Percentiles rank a stretch among this genome's conserved stretches.
phyloP scores from a whole-genome alignment of 2,797 vertebrate species.

The Mallotus villosus region DNA sequence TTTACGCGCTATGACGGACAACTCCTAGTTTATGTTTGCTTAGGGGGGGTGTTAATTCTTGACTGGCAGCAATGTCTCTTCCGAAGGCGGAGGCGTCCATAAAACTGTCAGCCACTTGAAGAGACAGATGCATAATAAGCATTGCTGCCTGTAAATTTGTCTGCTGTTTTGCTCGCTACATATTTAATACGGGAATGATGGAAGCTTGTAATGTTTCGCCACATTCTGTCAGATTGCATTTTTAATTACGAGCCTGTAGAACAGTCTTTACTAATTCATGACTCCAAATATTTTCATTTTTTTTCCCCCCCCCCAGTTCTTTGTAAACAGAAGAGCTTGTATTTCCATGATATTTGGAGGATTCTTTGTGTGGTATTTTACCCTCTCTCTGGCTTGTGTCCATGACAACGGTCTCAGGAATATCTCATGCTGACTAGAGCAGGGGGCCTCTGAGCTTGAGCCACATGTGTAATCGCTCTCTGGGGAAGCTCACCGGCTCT shows the following conservation, averaged over 20 bases:
- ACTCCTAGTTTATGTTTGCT: background rate
- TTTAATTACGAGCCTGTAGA: conserved; percentile 5
- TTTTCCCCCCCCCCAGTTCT: background rate
- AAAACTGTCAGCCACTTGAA: conserved; percentile 15
- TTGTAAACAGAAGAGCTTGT: conserved; percentile 1
- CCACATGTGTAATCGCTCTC: background rate
- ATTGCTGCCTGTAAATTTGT: conserved; percentile 12
- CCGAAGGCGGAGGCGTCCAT: conserved; percentile 15
- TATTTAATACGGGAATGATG: conserved; percentile 24
- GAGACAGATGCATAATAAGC: conserved; percentile 18
- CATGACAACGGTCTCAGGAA: background rate
- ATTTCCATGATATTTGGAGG: background rate
- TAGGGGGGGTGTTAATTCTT: background rate
- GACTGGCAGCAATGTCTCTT: conserved; percentile 4
- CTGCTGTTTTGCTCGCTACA: conserved; percentile 5
- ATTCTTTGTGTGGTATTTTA: background rate
- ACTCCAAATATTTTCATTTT: background rate
- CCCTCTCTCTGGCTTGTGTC: background rate
- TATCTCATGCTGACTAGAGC: background rate
- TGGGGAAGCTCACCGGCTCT: background rate
- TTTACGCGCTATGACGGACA: background rate
- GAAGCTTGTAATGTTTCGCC: conserved; percentile 8
- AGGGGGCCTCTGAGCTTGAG: background rate
- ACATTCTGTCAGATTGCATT: conserved; percentile 5
- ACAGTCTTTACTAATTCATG: conserved; percentile 14